Evolutionary conservation across 2,888 invertebrate genomes (phyloP).

Genomic region (Emesis furor): DNA sequence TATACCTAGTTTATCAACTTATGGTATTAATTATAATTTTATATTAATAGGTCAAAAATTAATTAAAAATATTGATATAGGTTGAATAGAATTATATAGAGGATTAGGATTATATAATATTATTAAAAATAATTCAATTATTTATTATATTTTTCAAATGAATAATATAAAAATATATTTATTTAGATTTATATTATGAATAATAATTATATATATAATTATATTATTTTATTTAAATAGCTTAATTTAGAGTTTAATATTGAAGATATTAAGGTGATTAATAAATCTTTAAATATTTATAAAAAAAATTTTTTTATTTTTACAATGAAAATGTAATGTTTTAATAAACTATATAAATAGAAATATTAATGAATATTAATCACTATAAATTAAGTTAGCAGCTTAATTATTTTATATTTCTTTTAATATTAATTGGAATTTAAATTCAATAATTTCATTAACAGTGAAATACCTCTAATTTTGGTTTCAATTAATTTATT

Average conservation of each 20-base stretch:
- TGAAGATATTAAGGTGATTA: conserved; percentile 85
- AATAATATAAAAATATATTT: conserved; percentile 86
- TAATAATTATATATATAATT: conserved; percentile 66
- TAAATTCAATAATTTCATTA: conserved; percentile 92
- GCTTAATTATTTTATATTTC: conserved; percentile 92
- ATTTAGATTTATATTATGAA: conserved; percentile 81
- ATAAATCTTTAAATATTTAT: conserved; percentile 69
- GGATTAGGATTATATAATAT: conserved; percentile 84
- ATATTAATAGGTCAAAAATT: conserved; percentile 85
- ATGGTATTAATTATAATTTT: conserved; percentile 87
- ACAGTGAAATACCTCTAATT: conserved; percentile 93
- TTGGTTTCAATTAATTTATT: conserved; percentile 89
- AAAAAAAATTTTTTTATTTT: conserved; percentile 88
- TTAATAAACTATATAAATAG: conserved; percentile 93
- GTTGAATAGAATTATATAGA: conserved; percentile 88
- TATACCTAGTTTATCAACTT: conserved; percentile 89
- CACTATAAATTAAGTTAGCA: conserved; percentile 93
- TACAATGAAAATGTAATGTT: conserved; percentile 94
- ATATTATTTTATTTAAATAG: conserved; percentile 76
- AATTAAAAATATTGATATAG: conserved; percentile 87
- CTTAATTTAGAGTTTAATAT: conserved; percentile 84
- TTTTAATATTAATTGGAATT: conserved; percentile 82
- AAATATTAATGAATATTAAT: conserved; percentile 88
- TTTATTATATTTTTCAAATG: conserved; percentile 85
- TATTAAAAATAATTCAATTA: conserved; percentile 85